These are phyloP conservation scores for Poeciliopsis retropinna DNA, from an alignment of 2,113 vertebrate genomes.

Conservation along the genomic window DNA sequence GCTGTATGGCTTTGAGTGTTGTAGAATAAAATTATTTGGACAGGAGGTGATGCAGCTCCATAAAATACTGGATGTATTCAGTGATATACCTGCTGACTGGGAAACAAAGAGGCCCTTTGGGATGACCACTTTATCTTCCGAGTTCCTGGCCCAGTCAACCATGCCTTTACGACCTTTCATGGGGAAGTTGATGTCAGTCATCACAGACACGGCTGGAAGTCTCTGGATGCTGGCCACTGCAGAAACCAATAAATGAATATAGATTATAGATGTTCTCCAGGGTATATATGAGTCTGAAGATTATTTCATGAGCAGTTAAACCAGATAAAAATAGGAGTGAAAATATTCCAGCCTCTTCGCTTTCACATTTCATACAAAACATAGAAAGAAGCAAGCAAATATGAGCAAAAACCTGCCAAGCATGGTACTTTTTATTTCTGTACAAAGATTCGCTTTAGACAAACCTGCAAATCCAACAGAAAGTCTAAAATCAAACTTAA, in stretches of 20 bases:
- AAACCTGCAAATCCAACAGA: conserved; percentile 13
- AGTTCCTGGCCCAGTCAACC: conserved; percentile 99
- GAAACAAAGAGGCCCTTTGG: conserved; percentile 96
- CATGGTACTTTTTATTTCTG: neutral
- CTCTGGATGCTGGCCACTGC: conserved; percentile 99
- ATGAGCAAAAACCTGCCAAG: neutral
- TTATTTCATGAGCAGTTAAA: neutral
- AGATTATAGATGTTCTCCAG: conserved; percentile 1
- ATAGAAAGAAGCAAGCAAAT: neutral
- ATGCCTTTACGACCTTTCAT: conserved; percentile 99
- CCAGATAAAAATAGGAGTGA: neutral
- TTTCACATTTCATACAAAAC: neutral
- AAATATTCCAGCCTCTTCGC: neutral
- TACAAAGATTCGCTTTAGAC: neutral
- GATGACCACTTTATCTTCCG: conserved; percentile 97
- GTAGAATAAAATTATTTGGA: conserved; percentile 14
- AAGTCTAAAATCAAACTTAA: conserved; percentile 27
- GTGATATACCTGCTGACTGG: conserved; percentile 89
- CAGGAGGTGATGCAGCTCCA: conserved; percentile 3
- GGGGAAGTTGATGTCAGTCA: conserved; percentile 98
- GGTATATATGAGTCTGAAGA: neutral
- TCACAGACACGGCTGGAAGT: conserved; percentile 94
- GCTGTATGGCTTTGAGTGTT: neutral
- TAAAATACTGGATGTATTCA: conserved; percentile 31
- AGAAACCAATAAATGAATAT: conserved; percentile 13